Conservation (phyloP, 2,888 invertebrate species). For the Epinotia nisella region DNA sequence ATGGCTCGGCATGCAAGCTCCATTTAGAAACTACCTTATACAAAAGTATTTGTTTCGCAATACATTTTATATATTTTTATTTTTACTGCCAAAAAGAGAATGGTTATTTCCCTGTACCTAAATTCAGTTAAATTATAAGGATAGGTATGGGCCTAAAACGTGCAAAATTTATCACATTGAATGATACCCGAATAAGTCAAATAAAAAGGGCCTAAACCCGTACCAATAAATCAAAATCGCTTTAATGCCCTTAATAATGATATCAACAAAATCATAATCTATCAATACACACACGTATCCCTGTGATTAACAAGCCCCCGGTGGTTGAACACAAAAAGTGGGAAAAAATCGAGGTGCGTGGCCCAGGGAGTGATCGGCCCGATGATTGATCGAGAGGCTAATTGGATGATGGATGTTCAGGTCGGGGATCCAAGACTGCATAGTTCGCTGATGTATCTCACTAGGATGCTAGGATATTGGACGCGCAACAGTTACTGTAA, state of each 20-base stretch:
- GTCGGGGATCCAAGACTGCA: conserved; percentile 52
- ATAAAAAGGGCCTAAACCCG: not conserved
- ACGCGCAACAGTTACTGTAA: not conserved
- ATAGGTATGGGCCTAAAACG: not conserved
- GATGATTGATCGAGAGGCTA: conserved; percentile 90
- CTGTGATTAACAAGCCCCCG: conserved; percentile 80
- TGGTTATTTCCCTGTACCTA: conserved; percentile 2
- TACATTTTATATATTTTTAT: not conserved
- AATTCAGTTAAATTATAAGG: not conserved
- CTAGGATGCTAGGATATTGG: conserved; percentile 13
- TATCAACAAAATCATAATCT: conserved; percentile 39
- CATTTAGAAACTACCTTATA: not conserved
- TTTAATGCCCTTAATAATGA: conserved; percentile 17
- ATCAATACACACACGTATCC: conserved; percentile 53
- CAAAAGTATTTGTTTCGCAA: not conserved
- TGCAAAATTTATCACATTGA: not conserved
- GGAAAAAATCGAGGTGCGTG: conserved; percentile 73
- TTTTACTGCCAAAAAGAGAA: not conserved
- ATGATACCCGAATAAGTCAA: not conserved
- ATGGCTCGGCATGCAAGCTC: not conserved
- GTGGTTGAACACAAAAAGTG: conserved; percentile 64
- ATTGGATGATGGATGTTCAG: conserved; percentile 91
- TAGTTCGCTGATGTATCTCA: conserved; percentile 27
- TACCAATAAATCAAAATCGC: conserved; percentile 25
- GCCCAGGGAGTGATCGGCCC: conserved; percentile 80